A percentile compares a stretch with the other conserved stretches of the same genome.
Evolutionary conservation across 2,113 vertebrate genomes (phyloP).

Genomic region (Smithornis capensis): DNA sequence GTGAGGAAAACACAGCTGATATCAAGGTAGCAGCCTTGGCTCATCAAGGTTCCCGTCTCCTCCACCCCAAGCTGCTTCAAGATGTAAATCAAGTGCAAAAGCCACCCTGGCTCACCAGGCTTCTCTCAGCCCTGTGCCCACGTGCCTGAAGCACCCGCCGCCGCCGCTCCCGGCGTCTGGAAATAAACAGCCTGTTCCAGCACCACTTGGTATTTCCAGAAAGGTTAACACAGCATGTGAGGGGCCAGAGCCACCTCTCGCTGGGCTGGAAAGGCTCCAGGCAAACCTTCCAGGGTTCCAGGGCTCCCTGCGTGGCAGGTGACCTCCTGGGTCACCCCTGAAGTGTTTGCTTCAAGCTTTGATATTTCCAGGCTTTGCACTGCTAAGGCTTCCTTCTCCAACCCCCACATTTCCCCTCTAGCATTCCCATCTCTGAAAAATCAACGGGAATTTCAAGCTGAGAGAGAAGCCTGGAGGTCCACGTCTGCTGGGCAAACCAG

Average conservation of each 20-base stretch:
- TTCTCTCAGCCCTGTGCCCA: conserved; percentile 37
- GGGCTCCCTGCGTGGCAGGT: background rate
- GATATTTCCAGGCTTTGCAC: background rate
- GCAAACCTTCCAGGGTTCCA: background rate
- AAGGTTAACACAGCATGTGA: conserved; percentile 8
- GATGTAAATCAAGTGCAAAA: conserved; percentile 16
- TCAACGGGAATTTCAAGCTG: background rate
- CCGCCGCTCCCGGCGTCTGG: background rate
- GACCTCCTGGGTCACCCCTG: background rate
- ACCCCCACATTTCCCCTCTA: background rate
- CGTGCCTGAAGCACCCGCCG: background rate
- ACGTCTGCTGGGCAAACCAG: fast-evolving
- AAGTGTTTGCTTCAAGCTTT: background rate
- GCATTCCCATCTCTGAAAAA: background rate
- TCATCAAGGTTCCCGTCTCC: background rate
- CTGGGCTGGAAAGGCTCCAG: background rate
- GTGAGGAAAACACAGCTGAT: background rate
- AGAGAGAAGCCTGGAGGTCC: background rate
- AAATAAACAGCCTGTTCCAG: conserved; percentile 27
- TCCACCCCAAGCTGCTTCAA: background rate
- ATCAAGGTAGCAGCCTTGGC: background rate
- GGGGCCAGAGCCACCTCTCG: background rate
- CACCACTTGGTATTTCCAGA: conserved; percentile 17
- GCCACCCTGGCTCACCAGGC: background rate
- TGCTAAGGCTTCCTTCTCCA: background rate